Evolutionary conservation across 2,797 vertebrate species (phyloP).

Genomic region (Myripristis jacobus): DNA sequence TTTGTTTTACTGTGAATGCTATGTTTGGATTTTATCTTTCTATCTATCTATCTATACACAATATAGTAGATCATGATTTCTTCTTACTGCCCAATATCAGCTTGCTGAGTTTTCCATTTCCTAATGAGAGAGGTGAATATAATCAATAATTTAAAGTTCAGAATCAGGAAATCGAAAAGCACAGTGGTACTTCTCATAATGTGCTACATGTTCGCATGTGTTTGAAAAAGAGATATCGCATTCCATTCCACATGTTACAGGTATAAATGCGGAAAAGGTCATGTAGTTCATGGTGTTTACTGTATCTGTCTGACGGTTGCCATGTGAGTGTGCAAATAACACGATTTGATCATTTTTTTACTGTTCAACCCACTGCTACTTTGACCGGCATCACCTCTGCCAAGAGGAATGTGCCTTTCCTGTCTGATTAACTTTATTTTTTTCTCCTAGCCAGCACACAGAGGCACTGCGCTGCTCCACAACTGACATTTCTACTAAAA

Average conservation of each 20-base stretch:
- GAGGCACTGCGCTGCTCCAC: constrained; percentile 60
- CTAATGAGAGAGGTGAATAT: constrained; percentile 19
- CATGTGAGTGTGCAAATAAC: constrained; percentile 22
- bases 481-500: constrained; percentile 76
- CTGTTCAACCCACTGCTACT: constrained; percentile 3
- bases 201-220: not conserved
- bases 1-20: too few relatives aligned
- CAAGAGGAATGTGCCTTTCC: constrained; percentile 29
- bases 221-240: constrained; percentile 14
- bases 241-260: not conserved
- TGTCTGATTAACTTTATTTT: constrained; percentile 51
- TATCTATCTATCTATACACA: too few relatives aligned
- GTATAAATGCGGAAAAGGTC: not conserved
- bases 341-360: constrained; percentile 26
- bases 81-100: constrained; percentile 8
- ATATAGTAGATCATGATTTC: constrained; percentile 1
- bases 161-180: not conserved
- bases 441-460: constrained; percentile 38
- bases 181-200: not conserved
- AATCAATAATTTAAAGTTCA: constrained; percentile 21
- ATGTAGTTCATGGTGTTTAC: not conserved
- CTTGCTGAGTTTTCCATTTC: not conserved
- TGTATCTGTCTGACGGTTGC: constrained; percentile 12
- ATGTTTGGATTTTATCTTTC: too few relatives aligned
- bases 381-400: constrained; percentile 26